Conservation (phyloP, 92 coral and sea anemone species). For the Zoanthus gigantus region DNA sequence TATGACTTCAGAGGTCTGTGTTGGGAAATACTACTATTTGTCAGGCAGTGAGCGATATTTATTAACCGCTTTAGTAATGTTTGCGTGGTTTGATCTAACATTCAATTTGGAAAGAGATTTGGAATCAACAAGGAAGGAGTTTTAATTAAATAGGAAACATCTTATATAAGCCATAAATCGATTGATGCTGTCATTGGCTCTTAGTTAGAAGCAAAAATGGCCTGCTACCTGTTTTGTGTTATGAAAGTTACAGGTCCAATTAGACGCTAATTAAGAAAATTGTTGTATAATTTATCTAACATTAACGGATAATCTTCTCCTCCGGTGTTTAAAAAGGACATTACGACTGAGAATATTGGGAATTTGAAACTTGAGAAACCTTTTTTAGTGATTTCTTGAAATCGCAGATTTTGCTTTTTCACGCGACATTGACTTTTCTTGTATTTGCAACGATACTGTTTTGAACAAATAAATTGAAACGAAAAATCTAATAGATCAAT, state of each 20-base stretch:
- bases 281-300: slow-evolving; percentile 27
- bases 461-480: not conserved
- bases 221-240: slow-evolving; percentile 12
- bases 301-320: slow-evolving; percentile 19
- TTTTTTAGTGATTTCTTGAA: not conserved
- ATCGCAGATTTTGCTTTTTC: not conserved
- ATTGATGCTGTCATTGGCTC: slow-evolving; percentile 17
- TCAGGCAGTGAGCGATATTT: slow-evolving; percentile 5
- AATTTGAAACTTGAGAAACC: not conserved
- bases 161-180: slow-evolving; percentile 14
- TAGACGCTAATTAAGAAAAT: not conserved
- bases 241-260: not conserved
- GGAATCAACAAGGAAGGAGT: not conserved
- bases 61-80: not conserved
- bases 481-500: too few species aligned
- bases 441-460: not conserved
- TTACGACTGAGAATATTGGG: not conserved
- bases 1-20: not conserved
- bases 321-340: slow-evolving; percentile 13
- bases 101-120: slow-evolving; percentile 7
- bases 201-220: not conserved
- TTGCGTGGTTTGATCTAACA: slow-evolving; percentile 39
- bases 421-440: not conserved
- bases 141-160: slow-evolving; percentile 19
- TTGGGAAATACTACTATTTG: not conserved